Conservation (phyloP, 92 coral and sea anemone genomes). For the Paragorgia papillata region DNA sequence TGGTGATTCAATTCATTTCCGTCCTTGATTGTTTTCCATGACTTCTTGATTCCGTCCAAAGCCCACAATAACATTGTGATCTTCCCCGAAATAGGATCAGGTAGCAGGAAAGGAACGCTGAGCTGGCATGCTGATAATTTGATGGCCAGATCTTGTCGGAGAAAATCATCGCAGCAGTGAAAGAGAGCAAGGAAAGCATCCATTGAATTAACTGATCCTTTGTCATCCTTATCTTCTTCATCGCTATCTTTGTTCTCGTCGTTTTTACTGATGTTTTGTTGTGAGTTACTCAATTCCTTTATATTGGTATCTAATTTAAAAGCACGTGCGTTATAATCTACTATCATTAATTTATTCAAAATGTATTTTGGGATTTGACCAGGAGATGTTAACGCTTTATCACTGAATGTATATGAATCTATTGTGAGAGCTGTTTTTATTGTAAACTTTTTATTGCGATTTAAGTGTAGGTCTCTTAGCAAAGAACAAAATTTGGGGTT, state of each 20-base stretch:
- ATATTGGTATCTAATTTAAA: slow-evolving; percentile 10
- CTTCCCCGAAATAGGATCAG: slow-evolving; percentile 8
- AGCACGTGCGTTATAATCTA: slow-evolving; percentile 38
- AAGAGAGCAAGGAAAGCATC: slow-evolving; percentile 39
- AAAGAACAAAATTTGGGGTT: not conserved
- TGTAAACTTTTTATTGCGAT: slow-evolving; percentile 9
- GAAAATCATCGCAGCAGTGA: slow-evolving; percentile 34
- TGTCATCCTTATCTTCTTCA: not conserved
- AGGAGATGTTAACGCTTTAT: slow-evolving; percentile 30
- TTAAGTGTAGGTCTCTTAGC: slow-evolving; percentile 11
- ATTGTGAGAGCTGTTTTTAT: slow-evolving; percentile 8
- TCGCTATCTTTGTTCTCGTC: slow-evolving; percentile 23
- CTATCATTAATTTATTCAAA: slow-evolving; percentile 36
- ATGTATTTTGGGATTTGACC: slow-evolving; percentile 22
- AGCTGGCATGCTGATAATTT: slow-evolving; percentile 37
- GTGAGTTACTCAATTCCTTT: not conserved
- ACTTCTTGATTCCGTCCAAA: slow-evolving; percentile 37
- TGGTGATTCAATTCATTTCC: slow-evolving; percentile 1
- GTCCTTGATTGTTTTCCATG: slow-evolving; percentile 21
- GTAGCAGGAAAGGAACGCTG: slow-evolving; percentile 39
- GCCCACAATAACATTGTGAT: slow-evolving; percentile 38
- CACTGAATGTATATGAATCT: slow-evolving; percentile 22
- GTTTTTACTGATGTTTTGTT: slow-evolving; percentile 2
- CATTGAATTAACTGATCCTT: slow-evolving; percentile 28
- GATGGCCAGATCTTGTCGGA: slow-evolving; percentile 20